Base-by-base conservation (phyloP, 1,140 invertebrate genomes). In the Saccostrea cuccullata region DNA sequence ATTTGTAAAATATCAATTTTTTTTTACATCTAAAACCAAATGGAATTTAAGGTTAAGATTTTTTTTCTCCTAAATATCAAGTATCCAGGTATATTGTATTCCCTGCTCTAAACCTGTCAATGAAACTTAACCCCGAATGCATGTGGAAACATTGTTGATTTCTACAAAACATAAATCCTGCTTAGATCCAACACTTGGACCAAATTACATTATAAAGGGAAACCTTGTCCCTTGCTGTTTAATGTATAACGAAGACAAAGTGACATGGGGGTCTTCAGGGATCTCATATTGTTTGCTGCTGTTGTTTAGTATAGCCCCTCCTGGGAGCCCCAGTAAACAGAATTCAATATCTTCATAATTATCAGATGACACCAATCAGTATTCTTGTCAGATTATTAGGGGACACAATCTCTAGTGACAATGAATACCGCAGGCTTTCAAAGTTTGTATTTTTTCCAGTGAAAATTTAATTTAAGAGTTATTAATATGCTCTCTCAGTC, bases 321-420 rank as follows among this genome's bases (percentile, higher is more conserved):
- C 30, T 77, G 70, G 70, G 70, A 77, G 26, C 70, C 12, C 26
- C 23, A 11, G 4, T 36, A 36, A 30, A 15, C 13, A 77, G 30
- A 77, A 77, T 77, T 77, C 70, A 77, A 77, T 77, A 77, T 36
- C 70, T 77, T 36, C 70, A 26, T 26, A 36, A 77, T 77, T 13
- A 77, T 77, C 15, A 36, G 26, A 13, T 77, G 70, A 36, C 70
- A 77, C 70, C 26, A 67, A 77, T 26, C 15, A 17, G 13, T 23
- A 77, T 77, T 11, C 13, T 3, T 77, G 70, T 15, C 70, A 77
- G 70, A 77, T 77, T 30, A 77, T 77, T 30, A 77, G 30, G 26
- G 30, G 13, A 30, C 15, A 26, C 4, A 12, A 47, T 47, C 47
- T 47, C 26, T 11, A 13, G 26, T 36, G 26, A 77, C 70, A 77